Evolutionary conservation across 2,113 vertebrate genomes (phyloP).

Genomic region (Lasiurus borealis): DNA sequence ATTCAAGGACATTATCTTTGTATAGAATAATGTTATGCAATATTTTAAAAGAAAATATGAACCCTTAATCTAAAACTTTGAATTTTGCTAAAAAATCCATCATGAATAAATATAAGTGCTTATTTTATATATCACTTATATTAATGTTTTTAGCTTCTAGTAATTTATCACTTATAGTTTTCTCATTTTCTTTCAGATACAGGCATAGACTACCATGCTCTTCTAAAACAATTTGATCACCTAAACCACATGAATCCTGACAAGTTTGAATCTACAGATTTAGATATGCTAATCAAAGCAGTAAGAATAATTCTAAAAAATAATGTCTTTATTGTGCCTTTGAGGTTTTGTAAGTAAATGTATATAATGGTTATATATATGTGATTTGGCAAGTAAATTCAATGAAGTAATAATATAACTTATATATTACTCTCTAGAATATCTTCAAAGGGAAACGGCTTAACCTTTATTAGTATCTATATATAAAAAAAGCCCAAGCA

Average conservation of each 20-base stretch:
- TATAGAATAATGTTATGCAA: not conserved
- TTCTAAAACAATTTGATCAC: slow-evolving; percentile 98
- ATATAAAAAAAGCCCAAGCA: too few relatives aligned
- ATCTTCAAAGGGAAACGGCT: not conserved
- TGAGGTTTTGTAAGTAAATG: slow-evolving; percentile 30
- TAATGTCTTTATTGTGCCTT: slow-evolving; percentile 26
- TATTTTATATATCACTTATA: slow-evolving; percentile 30
- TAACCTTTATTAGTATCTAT: not conserved
- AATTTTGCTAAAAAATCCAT: slow-evolving; percentile 40
- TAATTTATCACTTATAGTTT: slow-evolving; percentile 43
- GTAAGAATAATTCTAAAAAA: slow-evolving; percentile 85
- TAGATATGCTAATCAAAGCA: slow-evolving; percentile 97
- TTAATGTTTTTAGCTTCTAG: slow-evolving; percentile 15
- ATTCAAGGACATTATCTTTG: slow-evolving; percentile 27
- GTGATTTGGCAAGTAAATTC: slow-evolving; percentile 51
- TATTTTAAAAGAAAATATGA: slow-evolving; percentile 46
- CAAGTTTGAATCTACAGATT: slow-evolving; percentile 96
- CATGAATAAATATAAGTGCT: slow-evolving; percentile 16
- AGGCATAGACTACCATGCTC: slow-evolving; percentile 94
- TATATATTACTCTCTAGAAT: not conserved
- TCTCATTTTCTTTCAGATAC: slow-evolving; percentile 85
- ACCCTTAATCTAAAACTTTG: not conserved
- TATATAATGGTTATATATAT: not conserved
- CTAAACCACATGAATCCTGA: slow-evolving; percentile 98
- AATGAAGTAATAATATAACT: not conserved